Conservation (phyloP, 1,140 invertebrate genomes). For the Odontomachus brunneus region DNA sequence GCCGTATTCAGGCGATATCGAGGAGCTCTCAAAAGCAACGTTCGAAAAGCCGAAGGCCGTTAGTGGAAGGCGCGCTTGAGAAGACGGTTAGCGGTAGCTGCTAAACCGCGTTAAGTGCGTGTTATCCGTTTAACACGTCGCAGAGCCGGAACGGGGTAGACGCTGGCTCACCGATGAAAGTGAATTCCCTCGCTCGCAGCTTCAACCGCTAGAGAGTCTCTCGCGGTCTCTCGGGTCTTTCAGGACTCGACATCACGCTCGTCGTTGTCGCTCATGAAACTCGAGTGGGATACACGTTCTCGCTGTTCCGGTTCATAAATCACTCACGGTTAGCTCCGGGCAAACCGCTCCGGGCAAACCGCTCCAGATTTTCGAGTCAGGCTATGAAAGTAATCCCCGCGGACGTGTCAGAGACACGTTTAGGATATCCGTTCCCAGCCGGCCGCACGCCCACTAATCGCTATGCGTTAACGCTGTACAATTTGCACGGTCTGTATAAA, state of each 20-base stretch:
- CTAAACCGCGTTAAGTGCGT: conserved; percentile 53
- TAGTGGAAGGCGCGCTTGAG: not conserved
- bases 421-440: conserved; percentile 9
- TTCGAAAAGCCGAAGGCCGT: not conserved
- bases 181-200: conserved; percentile 56
- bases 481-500: too few relatives aligned
- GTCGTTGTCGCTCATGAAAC: conserved; percentile 1
- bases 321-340: conserved; percentile 21
- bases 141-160: not conserved
- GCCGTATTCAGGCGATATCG: not conserved
- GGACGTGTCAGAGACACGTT: not conserved
- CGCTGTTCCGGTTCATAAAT: conserved; percentile 64
- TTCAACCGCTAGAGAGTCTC: conserved; percentile 33
- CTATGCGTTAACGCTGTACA: too few relatives aligned
- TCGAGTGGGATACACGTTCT: not conserved
- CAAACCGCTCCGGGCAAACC: not conserved
- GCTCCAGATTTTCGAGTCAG: conserved; percentile 65
- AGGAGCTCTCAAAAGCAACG: not conserved
- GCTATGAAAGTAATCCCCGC: conserved; percentile 4
- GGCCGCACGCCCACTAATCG: not conserved
- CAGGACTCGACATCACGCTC: not conserved
- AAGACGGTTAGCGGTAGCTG: conserved; percentile 39
- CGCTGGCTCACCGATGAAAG: conserved; percentile 62
- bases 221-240: not conserved
- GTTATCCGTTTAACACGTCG: conserved; percentile 42